Conservation (phyloP, 1,140 invertebrate species). For the Arion vulgaris region DNA sequence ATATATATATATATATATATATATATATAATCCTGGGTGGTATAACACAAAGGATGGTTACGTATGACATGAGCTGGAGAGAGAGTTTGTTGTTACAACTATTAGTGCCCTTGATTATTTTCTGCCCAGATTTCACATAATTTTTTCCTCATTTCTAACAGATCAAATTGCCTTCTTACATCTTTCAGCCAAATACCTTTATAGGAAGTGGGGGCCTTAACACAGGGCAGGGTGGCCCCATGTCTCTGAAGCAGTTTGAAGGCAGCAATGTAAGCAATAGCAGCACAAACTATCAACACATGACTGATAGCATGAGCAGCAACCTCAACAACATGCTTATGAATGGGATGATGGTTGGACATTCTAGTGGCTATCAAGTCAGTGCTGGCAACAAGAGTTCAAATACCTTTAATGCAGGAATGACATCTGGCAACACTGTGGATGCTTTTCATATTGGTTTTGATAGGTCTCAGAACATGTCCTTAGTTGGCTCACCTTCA, state of each 20-base stretch:
- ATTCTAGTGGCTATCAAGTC: neutral
- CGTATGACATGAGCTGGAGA: too few relatives aligned
- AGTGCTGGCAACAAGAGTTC: neutral
- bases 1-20: too few relatives aligned
- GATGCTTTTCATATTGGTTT: neutral
- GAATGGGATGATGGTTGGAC: too few relatives aligned
- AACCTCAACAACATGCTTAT: too few relatives aligned
- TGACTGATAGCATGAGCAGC: neutral
- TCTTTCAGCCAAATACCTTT: neutral
- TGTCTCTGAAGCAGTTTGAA: neutral
- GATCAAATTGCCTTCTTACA: conserved; percentile 17
- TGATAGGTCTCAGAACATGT: neutral
- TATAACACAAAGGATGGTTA: too few relatives aligned
- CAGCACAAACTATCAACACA: neutral
- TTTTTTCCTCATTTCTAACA: neutral
- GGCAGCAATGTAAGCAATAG: neutral
- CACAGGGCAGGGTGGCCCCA: neutral
- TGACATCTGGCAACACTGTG: conserved; percentile 13
- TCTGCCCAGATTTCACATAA: too few relatives aligned
- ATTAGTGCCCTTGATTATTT: too few relatives aligned
- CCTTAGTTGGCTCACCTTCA: neutral
- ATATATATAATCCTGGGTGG: too few relatives aligned
- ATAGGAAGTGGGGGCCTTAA: neutral
- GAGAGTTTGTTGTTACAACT: too few relatives aligned
- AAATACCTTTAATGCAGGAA: neutral